A percentile compares a stretch with the other conserved stretches of the same genome.
These are phyloP conservation scores for Tor tambroides DNA, from an alignment of 2,113 vertebrate genomes.

Conservation along the genomic window DNA sequence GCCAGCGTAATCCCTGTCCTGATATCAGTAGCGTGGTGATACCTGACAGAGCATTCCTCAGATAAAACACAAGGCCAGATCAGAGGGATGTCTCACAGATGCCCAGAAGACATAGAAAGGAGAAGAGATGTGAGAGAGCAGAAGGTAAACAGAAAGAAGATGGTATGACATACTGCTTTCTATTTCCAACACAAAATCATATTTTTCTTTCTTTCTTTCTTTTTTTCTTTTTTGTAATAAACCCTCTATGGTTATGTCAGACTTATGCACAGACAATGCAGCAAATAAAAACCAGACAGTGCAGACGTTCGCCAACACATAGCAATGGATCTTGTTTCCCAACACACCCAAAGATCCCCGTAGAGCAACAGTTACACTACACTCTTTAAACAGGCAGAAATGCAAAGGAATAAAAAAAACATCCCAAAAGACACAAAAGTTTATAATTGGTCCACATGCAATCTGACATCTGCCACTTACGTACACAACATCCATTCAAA, in stretches of 20 bases:
- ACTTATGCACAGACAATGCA: slow-evolving; percentile 69
- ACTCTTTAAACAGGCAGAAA: neutral
- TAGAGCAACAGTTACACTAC: slow-evolving; percentile 5
- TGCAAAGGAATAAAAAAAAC: neutral
- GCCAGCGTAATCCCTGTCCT: slow-evolving; percentile 90
- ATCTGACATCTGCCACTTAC: neutral
- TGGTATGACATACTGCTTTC: slow-evolving; percentile 75
- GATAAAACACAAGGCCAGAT: slow-evolving; percentile 89
- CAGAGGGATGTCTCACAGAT: slow-evolving; percentile 90
- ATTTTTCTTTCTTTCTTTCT: slow-evolving; percentile 49
- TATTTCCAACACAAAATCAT: slow-evolving; percentile 68
- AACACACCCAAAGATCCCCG: slow-evolving; percentile 47
- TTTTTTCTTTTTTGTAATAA: slow-evolving; percentile 53
- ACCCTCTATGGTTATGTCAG: slow-evolving; percentile 61
- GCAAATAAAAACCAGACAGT: slow-evolving; percentile 82
- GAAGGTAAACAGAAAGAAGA: slow-evolving; percentile 58
- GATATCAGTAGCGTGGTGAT: slow-evolving; percentile 97
- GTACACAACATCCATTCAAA: neutral
- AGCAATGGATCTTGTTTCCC: slow-evolving; percentile 34
- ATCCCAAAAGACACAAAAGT: neutral
- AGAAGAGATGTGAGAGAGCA: slow-evolving; percentile 43
- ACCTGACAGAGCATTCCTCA: slow-evolving; percentile 99
- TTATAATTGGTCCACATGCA: neutral
- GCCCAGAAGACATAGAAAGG: slow-evolving; percentile 73
- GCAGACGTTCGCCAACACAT: slow-evolving; percentile 62